Percentiles rank a stretch among this genome's conserved stretches.
These are phyloP conservation scores for Promerops cafer DNA, from an alignment of 2,113 vertebrate species.

Conservation along the genomic window DNA sequence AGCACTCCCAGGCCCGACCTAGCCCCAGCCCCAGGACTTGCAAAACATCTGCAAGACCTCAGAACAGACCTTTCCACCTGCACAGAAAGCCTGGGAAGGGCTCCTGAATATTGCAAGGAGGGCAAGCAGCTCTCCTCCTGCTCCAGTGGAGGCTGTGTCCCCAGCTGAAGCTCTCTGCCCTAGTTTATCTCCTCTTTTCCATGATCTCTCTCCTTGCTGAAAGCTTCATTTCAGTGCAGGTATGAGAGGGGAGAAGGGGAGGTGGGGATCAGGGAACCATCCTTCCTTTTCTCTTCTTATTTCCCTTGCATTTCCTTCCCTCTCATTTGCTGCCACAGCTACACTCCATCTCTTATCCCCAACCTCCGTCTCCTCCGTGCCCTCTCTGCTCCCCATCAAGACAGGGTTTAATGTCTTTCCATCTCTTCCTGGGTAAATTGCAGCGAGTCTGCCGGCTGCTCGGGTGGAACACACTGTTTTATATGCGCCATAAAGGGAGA, in stretches of 20 bases:
- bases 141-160: background rate
- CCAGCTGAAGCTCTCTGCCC: constrained; percentile 10
- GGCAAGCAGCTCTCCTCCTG: background rate
- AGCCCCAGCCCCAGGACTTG: background rate
- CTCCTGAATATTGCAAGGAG: background rate
- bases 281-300: background rate
- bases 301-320: background rate
- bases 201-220: background rate
- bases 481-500: constrained; percentile 47
- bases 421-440: background rate
- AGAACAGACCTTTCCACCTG: background rate
- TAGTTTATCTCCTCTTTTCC: background rate
- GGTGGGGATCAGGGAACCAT: background rate
- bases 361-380: background rate
- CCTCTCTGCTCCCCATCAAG: background rate
- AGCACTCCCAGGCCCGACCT: background rate
- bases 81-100: background rate
- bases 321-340: background rate
- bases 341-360: background rate
- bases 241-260: background rate
- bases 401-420: constrained; percentile 43
- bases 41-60: background rate
- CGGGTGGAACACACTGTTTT: constrained; percentile 29
- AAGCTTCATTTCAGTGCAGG: background rate
- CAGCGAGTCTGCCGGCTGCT: background rate